Base-by-base conservation (phyloP, 2,888 invertebrate species). In the Criorhina ranunculi region DNA sequence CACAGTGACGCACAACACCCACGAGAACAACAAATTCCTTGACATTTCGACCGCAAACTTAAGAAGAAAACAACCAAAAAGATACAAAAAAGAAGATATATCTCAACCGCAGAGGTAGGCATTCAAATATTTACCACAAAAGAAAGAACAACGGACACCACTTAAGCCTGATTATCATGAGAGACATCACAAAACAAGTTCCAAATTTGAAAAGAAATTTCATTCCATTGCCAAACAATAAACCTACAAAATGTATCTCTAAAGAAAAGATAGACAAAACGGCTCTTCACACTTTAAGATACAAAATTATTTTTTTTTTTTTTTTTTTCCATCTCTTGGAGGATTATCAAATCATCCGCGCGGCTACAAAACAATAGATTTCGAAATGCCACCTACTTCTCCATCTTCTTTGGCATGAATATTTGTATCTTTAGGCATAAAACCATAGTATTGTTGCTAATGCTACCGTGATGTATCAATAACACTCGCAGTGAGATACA, bases 401-500 rank as follows among this genome's bases (percentile, higher is more conserved):
- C 55, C 67, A 55, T 73, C 53, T 75, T 59, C 4, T 24, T 24
- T 24, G n/a, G 64, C 78, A 57, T 37, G 53, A 37, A 49, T 35
- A 35, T 29, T n/a, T 57, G 17, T 59, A 51, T 29, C 57, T 37
- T 53, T 55, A 62, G 55, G 33, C 29, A 57, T 40, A 37, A 24
- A 24, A 70, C 12, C 15, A 44, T 60, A 66, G 37, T 59, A 66
- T 83, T 70, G 67, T 55, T 57, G 57, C 77, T 53, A 49, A 64
- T 75, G 69, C 57, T 67, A 57, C 75, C 75, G 53, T 76, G 69
- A 85, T 79, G 85, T 75, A 85, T 85, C 85, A 85, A 85, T 85
- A 85, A 85, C 85, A 85, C 75, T 79, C 85, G 85, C 85, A 85
- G 79, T 85, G 85, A 85, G 79, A 79, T 85, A 79, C 69, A 75